These are phyloP conservation scores for Ectemnius cavifrons DNA, from an alignment of 2,888 invertebrate species.

Conservation along the genomic window DNA sequence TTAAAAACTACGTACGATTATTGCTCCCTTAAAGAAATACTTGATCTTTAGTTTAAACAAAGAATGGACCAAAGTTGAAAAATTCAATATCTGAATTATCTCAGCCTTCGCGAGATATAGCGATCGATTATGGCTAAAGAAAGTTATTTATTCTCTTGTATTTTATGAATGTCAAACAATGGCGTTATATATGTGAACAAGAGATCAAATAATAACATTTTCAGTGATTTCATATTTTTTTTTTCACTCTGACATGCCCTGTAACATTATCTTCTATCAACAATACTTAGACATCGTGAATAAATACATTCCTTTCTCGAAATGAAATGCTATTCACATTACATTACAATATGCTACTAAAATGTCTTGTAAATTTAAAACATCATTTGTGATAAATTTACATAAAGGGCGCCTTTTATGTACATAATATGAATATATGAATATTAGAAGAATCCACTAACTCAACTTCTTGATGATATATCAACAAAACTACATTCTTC, in stretches of 20 bases:
- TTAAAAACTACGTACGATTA: constrained; percentile 44
- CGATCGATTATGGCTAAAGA: constrained; percentile 37
- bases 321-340: constrained; percentile 22
- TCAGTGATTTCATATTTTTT: constrained; percentile 20
- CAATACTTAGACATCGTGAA: constrained; percentile 16
- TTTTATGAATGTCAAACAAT: constrained; percentile 35
- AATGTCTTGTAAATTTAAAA: no score
- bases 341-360: not conserved
- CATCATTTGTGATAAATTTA: no score
- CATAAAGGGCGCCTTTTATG: no score
- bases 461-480: no score
- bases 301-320: constrained; percentile 13
- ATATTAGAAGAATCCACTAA: no score
- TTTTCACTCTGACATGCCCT: constrained; percentile 21
- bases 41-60: constrained; percentile 49
- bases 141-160: constrained; percentile 50
- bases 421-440: no score
- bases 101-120: constrained; percentile 34
- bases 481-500: no score
- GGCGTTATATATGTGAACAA: constrained; percentile 36
- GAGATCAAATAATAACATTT: constrained; percentile 45
- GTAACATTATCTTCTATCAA: constrained; percentile 8
- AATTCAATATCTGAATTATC: constrained; percentile 40
- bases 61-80: constrained; percentile 60
- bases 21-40: constrained; percentile 36